Evolutionary conservation across 2,113 vertebrate genomes (phyloP).

Genomic region (Paraplagusia blochii): DNA sequence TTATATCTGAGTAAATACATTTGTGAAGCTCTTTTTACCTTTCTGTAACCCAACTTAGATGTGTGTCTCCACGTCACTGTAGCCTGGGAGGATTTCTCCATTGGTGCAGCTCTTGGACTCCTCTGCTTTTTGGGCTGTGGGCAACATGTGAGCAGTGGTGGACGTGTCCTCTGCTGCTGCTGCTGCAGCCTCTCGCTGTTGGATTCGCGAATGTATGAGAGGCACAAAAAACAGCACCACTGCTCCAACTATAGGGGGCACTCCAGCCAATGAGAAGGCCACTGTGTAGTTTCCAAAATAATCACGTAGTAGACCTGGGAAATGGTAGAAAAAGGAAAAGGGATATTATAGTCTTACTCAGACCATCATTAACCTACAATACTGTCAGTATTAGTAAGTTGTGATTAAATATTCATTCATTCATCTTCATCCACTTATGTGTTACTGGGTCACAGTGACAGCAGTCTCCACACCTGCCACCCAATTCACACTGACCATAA

Average conservation of each 20-base stretch:
- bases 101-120: constrained; percentile 78
- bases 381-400: too few species aligned
- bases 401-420: too few species aligned
- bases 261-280: constrained; percentile 93
- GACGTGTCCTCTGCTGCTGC: constrained; percentile 78
- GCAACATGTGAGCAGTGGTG: constrained; percentile 84
- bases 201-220: constrained; percentile 80
- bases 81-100: constrained; percentile 90
- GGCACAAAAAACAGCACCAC: constrained; percentile 91
- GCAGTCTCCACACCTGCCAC: too few species aligned
- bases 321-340: background rate
- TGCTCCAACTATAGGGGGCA: constrained; percentile 89
- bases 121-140: constrained; percentile 16
- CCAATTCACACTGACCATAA: too few species aligned
- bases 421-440: too few species aligned
- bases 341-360: background rate
- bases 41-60: constrained; percentile 72
- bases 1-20: too few species aligned
- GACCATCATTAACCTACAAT: too few species aligned
- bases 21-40: constrained; percentile 39
- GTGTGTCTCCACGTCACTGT: constrained; percentile 84
- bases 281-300: constrained; percentile 85
- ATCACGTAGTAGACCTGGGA: constrained; percentile 85
- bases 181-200: constrained; percentile 67
- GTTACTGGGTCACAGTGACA: too few species aligned